Conservation (phyloP, 1,140 invertebrate species). For the Parapsyche elsis region DNA sequence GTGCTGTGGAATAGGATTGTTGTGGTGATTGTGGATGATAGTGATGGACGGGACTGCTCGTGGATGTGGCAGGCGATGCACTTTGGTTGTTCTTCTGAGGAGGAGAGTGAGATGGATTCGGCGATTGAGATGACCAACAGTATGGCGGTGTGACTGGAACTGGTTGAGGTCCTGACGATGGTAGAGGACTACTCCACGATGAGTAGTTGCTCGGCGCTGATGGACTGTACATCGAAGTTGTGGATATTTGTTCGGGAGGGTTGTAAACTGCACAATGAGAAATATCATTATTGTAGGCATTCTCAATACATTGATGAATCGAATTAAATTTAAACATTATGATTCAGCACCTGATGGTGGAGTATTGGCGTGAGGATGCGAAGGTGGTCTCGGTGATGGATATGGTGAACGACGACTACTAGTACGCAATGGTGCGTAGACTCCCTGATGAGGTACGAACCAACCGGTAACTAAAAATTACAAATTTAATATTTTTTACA, state of each 20-base stretch:
- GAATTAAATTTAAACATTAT: neutral
- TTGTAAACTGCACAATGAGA: constrained; percentile 61
- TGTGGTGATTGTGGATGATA: constrained; percentile 48
- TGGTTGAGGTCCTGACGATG: constrained; percentile 13
- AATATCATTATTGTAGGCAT: neutral
- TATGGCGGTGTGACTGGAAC: constrained; percentile 58
- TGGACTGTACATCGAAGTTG: constrained; percentile 60
- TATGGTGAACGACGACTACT: constrained; percentile 64
- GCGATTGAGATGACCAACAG: constrained; percentile 61
- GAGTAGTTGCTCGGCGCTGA: constrained; percentile 48
- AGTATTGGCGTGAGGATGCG: constrained; percentile 63
- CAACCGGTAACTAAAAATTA: constrained; percentile 63
- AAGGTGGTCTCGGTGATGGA: constrained; percentile 63
- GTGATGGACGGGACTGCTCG: constrained; percentile 57
- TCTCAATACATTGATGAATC: neutral
- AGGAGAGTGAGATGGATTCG: constrained; percentile 61
- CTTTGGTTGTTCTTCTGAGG: constrained; percentile 60
- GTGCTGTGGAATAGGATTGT: constrained; percentile 58
- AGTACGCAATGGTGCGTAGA: constrained; percentile 60
- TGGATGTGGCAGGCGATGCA: constrained; percentile 59
- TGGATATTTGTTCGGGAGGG: constrained; percentile 61
- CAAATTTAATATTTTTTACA: neutral
- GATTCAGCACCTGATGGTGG: constrained; percentile 58
- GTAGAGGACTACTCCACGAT: constrained; percentile 47
- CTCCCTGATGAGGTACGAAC: constrained; percentile 65